phyloP scores from a whole-genome alignment of 2,797 vertebrate genomes.

The Gastrophryne carolinensis region DNA sequence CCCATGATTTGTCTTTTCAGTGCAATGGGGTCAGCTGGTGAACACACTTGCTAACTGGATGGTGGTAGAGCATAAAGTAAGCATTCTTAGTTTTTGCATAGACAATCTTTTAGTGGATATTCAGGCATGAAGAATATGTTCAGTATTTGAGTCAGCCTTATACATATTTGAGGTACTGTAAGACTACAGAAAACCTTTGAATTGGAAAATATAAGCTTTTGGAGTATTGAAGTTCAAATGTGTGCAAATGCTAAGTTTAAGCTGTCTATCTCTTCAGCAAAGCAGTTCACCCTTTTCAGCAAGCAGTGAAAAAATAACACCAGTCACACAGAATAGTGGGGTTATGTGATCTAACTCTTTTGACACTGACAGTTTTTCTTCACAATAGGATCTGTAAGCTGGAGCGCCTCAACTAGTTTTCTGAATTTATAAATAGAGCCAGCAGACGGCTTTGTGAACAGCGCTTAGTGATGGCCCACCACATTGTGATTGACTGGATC shows the following conservation, averaged over 20 bases:
- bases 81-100: too few relatives aligned
- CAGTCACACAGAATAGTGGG: slow-evolving; percentile 9
- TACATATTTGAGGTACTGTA: too few relatives aligned
- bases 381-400: slow-evolving; percentile 36
- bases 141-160: too few relatives aligned
- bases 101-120: too few relatives aligned
- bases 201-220: too few relatives aligned
- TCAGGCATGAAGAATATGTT: too few relatives aligned
- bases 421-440: slow-evolving; percentile 44
- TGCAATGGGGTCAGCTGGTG: too few relatives aligned
- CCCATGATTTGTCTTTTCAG: too few relatives aligned
- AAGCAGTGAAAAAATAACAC: slow-evolving; percentile 20
- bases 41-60: too few relatives aligned
- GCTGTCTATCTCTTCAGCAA: neutral
- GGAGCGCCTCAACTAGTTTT: slow-evolving; percentile 39
- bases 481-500: slow-evolving; percentile 42
- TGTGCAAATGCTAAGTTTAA: neutral
- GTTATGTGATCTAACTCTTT: slow-evolving; percentile 52
- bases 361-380: slow-evolving; percentile 50
- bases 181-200: too few relatives aligned
- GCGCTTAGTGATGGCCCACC: slow-evolving; percentile 36
- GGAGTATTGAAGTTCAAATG: neutral
- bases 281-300: neutral
- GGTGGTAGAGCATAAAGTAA: too few relatives aligned
- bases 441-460: slow-evolving; percentile 46